Conservation (phyloP, 2,888 invertebrate species). For the Hydrotaea cyrtoneurina region DNA sequence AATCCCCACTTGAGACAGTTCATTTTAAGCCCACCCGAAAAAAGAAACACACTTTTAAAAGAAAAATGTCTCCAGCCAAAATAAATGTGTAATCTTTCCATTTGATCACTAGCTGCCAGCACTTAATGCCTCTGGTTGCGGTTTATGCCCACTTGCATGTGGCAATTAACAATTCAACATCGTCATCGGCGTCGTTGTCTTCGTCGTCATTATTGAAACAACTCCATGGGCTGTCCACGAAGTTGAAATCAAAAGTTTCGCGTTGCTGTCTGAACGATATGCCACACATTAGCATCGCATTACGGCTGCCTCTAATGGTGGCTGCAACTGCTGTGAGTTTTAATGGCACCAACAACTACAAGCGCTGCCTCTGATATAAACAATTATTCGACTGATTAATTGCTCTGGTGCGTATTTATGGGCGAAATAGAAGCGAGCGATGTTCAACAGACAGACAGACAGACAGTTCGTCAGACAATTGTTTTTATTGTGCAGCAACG, state of each 20-base stretch:
- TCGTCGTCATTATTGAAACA: neutral
- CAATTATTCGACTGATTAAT: conserved; percentile 64
- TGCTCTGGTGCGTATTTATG: conserved; percentile 57
- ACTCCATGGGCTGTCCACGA: conserved; percentile 14
- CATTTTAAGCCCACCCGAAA: too few species aligned
- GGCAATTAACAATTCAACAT: neutral
- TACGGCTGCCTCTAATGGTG: neutral
- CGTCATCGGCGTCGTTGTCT: neutral
- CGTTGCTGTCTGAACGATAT: neutral
- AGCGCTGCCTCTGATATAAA: conserved; percentile 1
- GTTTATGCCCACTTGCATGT: neutral
- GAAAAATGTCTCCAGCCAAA: conserved; percentile 8
- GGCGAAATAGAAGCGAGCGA: neutral
- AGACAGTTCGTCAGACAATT: neutral
- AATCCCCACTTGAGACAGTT: too few species aligned
- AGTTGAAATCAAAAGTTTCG: conserved; percentile 50
- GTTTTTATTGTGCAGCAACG: conserved; percentile 28
- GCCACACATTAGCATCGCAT: conserved; percentile 28
- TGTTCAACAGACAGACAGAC: neutral
- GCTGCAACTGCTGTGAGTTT: neutral
- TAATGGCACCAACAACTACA: neutral
- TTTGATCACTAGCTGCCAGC: neutral
- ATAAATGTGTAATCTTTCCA: conserved; percentile 6
- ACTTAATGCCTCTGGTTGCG: neutral
- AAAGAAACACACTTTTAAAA: too few species aligned